Evolutionary conservation across 2,888 invertebrate species (phyloP), one percentile per base, ranked within the genome.

Genomic region (Teleiodes luculella): DNA sequence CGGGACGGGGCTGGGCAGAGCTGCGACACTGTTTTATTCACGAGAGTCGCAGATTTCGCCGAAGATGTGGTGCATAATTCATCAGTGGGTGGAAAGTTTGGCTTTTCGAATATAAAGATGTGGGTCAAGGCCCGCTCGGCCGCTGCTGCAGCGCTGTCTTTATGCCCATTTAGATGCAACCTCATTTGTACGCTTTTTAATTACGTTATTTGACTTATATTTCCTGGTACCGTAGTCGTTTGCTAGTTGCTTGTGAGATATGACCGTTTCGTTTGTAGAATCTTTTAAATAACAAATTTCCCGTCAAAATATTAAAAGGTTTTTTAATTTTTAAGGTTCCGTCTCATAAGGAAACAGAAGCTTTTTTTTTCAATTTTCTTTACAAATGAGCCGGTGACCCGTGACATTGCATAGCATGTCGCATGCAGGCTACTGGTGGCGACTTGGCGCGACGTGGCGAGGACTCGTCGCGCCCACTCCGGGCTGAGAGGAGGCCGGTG

Each of bases 71-170:
- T 71, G 68, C 68, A 76, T 78, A 76, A 80, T 79, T 76, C 72
- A 77, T 74, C 54, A 72, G 70, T 59, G 60, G 72, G 59, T 78
- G 77, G 80, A 80, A 80, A 80, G 77, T 80, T 80, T 78, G 55
- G 68, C 57, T 76, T 70, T 72, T 63, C 65, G 77, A 76, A 78
- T 79, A 76, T 73, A 67, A 76, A 79, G 66, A 81, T 76, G 76
- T 76, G 64, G 75, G 78, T 76, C 78, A 79, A 74, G 80, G 75
- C 74, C 63, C 58, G 62, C 37, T 18, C 20, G 3, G 24, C 41
- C n/a, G 16, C 24, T n/a, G 41, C 39, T 13, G 39, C 16, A 11
- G 48, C 20, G 36, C 49, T 14, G 28, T 24, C 46, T 41, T 49
- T 53, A 24, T 52, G 53, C 24, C 47, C 53, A 53, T 53, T 56